Evolutionary conservation across 1,140 invertebrate genomes (phyloP).

Genomic region (Delia radicum): DNA sequence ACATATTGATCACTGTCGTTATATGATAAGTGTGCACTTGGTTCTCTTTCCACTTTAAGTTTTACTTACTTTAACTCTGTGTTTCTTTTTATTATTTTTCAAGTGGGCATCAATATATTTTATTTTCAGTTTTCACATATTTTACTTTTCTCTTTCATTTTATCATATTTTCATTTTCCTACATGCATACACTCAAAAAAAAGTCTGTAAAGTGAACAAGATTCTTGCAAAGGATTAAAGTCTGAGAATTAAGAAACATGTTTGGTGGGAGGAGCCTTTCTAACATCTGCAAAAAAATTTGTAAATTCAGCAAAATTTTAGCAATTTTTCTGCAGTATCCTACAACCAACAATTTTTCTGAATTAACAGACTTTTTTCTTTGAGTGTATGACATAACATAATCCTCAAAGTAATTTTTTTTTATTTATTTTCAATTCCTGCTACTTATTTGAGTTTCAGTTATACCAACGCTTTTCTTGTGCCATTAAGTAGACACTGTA

Average conservation of each 20-base stretch:
- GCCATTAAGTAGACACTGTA: too few species aligned
- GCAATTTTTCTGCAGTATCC: too few species aligned
- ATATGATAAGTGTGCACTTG: constrained; percentile 9
- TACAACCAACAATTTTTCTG: too few species aligned
- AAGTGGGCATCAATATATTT: constrained; percentile 1
- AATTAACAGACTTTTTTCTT: too few species aligned
- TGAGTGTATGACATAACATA: background rate
- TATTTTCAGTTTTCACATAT: background rate
- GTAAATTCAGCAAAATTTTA: too few species aligned
- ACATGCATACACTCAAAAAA: too few species aligned
- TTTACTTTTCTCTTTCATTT: background rate
- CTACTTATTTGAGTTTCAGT: background rate
- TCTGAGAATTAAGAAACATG: too few species aligned
- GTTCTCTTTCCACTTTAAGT: background rate
- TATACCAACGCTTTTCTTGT: too few species aligned
- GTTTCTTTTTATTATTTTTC: background rate
- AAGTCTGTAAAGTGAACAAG: too few species aligned
- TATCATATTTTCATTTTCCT: background rate
- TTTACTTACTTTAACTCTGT: background rate
- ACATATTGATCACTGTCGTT: background rate
- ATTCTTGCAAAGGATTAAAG: too few species aligned
- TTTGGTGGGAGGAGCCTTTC: too few species aligned
- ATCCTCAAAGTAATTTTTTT: background rate
- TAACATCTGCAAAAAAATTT: too few species aligned
- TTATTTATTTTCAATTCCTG: background rate